A percentile compares a stretch with the other conserved stretches of the same genome.
Conservation (phyloP, 2,113 vertebrate species). For the Saiga tatarica region DNA sequence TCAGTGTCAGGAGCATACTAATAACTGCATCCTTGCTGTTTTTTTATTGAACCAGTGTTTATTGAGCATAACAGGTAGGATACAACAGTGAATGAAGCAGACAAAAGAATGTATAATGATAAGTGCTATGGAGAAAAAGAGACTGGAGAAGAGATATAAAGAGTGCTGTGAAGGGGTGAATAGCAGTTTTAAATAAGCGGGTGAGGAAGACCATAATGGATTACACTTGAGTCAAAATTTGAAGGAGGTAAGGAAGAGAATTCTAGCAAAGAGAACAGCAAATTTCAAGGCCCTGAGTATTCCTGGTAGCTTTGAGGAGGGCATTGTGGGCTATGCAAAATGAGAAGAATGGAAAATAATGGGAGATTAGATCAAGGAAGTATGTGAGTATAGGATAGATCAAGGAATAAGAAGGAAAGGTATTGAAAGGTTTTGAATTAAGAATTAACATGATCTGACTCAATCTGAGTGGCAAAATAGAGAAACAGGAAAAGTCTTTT, state of each 20-base stretch:
- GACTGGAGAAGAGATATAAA: background rate
- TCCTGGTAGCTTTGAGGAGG: background rate
- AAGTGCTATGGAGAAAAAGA: background rate
- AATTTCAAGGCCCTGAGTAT: background rate
- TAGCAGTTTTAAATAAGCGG: background rate
- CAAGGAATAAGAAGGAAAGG: background rate
- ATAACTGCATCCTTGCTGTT: background rate
- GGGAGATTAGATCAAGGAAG: background rate
- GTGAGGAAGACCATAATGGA: background rate
- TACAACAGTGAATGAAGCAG: background rate
- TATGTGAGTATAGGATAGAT: background rate
- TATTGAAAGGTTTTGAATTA: background rate
- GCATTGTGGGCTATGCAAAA: background rate
- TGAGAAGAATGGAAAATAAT: background rate
- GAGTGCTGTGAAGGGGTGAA: background rate
- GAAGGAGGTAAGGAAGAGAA: background rate
- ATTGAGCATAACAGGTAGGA: background rate
- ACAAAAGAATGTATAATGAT: background rate
- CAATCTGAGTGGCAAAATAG: background rate
- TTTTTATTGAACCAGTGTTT: background rate
- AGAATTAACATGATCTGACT: background rate
- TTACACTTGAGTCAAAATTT: background rate
- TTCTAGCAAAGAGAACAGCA: background rate
- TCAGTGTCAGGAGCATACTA: background rate
- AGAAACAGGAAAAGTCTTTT: background rate